phyloP scores from a whole-genome alignment of 2,888 invertebrate genomes.

The Nymphalis c-album region DNA sequence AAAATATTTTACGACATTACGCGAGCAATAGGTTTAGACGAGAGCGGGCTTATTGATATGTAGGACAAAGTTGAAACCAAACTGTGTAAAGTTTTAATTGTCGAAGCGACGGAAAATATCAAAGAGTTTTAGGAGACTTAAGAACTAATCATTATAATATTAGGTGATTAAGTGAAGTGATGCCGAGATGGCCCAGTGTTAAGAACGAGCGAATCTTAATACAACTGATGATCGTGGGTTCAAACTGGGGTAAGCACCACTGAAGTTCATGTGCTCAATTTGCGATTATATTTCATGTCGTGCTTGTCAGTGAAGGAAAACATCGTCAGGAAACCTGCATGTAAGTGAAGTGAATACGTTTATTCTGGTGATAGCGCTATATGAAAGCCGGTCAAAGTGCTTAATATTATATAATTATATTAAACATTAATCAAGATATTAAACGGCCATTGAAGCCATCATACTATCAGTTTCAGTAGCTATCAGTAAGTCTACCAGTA shows the following conservation, averaged over 20 bases:
- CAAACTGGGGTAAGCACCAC: too few species aligned
- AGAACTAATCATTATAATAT: conserved; percentile 1
- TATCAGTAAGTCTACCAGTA: too few species aligned
- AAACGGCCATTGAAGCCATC: background rate
- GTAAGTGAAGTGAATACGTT: background rate
- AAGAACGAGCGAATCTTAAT: too few species aligned
- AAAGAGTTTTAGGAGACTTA: conserved; percentile 2
- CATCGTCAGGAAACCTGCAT: too few species aligned
- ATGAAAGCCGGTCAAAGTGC: too few species aligned
- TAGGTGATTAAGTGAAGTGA: background rate
- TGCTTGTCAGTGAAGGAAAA: too few species aligned
- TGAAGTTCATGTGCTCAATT: too few species aligned
- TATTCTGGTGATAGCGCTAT: too few species aligned
- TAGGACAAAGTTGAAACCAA: conserved; percentile 9
- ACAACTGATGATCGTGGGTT: too few species aligned
- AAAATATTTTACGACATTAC: conserved; percentile 31
- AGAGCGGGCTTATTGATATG: conserved; percentile 12
- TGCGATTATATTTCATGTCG: too few species aligned
- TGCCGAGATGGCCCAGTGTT: too few species aligned
- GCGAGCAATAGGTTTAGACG: conserved; percentile 18
- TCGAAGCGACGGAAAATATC: conserved; percentile 7
- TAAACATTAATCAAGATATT: background rate
- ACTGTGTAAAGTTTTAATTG: conserved; percentile 21
- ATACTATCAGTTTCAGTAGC: too few species aligned
- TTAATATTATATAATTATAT: background rate